Percentiles rank a stretch among this genome's conserved stretches.
phyloP scores from a whole-genome alignment of 2,888 invertebrate genomes.

The Tethea ocularis region DNA sequence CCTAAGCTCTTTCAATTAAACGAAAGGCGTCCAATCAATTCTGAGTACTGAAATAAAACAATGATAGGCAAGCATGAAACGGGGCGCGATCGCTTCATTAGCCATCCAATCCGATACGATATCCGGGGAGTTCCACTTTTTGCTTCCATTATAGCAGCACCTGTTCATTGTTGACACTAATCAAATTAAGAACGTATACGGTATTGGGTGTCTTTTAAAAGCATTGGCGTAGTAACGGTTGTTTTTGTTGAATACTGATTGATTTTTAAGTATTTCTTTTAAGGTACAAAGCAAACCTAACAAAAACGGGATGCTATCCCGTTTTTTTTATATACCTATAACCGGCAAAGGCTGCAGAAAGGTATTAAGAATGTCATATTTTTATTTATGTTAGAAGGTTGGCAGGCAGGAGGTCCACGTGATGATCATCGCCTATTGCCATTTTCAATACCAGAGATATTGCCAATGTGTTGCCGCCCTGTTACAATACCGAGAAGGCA shows the following conservation, averaged over 20 bases:
- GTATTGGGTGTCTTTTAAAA: not conserved
- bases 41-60: constrained; percentile 21
- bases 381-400: no score
- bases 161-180: not conserved
- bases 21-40: constrained; percentile 20
- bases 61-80: constrained; percentile 10
- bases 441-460: no score
- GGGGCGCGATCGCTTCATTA: not conserved
- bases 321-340: no score
- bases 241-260: not conserved
- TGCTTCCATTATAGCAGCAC: not conserved
- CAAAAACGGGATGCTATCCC: no score
- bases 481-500: no score
- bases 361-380: no score
- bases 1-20: constrained; percentile 23
- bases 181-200: not conserved
- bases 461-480: no score
- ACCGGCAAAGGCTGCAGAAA: no score
- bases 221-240: not conserved
- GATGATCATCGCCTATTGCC: no score
- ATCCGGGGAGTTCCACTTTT: not conserved
- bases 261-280: no score
- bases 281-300: no score
- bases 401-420: no score
- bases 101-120: not conserved